These are phyloP conservation scores for Trochalopteron elliotii DNA, from an alignment of 2,113 vertebrate species.

Conservation along the genomic window DNA sequence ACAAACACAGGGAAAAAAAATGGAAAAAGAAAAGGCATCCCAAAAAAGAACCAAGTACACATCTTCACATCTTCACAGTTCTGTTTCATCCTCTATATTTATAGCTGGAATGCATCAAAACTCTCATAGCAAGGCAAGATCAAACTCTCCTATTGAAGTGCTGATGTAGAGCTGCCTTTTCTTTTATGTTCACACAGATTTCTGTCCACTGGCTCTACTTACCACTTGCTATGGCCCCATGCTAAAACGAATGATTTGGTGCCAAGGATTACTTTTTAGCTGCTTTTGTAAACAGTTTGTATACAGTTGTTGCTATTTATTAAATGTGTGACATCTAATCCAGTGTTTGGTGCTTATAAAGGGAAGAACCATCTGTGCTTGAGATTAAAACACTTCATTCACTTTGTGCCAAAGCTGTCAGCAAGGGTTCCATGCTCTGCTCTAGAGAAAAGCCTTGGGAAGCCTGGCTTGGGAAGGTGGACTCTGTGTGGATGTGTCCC, in stretches of 20 bases:
- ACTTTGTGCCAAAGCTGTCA: neutral
- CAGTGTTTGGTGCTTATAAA: constrained; percentile 18
- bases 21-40: neutral
- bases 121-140: neutral
- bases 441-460: neutral
- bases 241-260: neutral
- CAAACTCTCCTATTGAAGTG: neutral
- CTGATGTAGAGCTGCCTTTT: neutral
- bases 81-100: neutral
- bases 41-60: neutral
- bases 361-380: constrained; percentile 12
- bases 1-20: neutral
- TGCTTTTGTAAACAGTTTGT: constrained; percentile 14
- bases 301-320: constrained; percentile 41
- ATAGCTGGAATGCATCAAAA: neutral
- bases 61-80: neutral
- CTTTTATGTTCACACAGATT: neutral
- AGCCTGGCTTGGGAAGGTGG: neutral
- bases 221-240: neutral
- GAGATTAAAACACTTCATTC: constrained; percentile 4
- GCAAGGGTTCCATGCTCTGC: neutral
- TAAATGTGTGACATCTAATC: constrained; percentile 34
- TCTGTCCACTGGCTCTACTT: neutral
- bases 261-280: constrained; percentile 16
- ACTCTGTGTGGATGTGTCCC: neutral